phyloP scores from a whole-genome alignment of 2,888 invertebrate genomes.

The Polyommatus iphigenia region DNA sequence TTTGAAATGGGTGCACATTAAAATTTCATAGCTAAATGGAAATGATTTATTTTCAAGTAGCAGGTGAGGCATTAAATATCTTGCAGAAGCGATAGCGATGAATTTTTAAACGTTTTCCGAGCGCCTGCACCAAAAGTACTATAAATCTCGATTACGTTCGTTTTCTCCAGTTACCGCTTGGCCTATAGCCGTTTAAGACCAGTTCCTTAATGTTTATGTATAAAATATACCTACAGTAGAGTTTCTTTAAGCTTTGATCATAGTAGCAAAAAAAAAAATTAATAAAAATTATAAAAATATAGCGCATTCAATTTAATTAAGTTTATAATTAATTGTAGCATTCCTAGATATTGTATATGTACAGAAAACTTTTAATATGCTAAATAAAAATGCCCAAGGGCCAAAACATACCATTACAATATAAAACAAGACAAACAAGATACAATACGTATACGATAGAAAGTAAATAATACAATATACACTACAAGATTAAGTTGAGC shows the following conservation, averaged over 20 bases:
- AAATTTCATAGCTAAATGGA: not conserved
- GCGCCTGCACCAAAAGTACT: not conserved
- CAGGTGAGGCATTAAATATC: conserved; percentile 8
- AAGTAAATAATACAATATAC: not conserved
- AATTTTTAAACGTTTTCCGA: not conserved
- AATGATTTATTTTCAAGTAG: not conserved
- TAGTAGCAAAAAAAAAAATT: not conserved
- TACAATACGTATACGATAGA: not conserved
- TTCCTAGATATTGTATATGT: not conserved
- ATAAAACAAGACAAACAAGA: not conserved
- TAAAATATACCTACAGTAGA: no score
- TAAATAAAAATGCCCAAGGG: not conserved
- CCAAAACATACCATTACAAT: not conserved
- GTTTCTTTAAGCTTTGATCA: not conserved
- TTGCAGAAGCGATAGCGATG: not conserved
- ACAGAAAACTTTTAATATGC: not conserved
- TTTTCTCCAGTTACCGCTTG: not conserved
- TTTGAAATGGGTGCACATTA: not conserved
- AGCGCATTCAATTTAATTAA: no score
- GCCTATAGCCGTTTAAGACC: not conserved
- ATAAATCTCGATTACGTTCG: not conserved
- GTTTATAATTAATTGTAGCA: not conserved
- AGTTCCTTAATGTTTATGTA: not conserved
- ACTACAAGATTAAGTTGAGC: not conserved
- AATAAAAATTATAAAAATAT: not conserved